A percentile compares a stretch with the other conserved stretches of the same genome.
Evolutionary conservation across 2,113 vertebrate species (phyloP).

Genomic region (Megaceryle torquata): DNA sequence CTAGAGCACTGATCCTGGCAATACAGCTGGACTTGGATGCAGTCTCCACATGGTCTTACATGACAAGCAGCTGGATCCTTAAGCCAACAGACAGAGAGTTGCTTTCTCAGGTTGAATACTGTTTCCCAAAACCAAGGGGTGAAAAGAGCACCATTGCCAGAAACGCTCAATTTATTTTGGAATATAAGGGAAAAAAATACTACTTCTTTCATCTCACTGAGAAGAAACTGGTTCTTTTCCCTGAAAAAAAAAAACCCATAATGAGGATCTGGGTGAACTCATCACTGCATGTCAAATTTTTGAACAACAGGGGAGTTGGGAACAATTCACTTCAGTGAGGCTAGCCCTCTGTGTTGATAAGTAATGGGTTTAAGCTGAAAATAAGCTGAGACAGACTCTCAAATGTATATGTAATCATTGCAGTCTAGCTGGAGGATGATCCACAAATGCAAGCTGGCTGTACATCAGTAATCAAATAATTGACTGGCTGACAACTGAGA

Average conservation of each 20-base stretch:
- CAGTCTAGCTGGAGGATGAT: background rate
- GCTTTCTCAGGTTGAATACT: slow-evolving; percentile 44
- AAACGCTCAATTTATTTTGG: background rate
- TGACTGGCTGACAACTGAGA: slow-evolving; percentile 36
- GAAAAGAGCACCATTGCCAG: background rate
- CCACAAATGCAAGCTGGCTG: slow-evolving; percentile 5
- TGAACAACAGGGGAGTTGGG: background rate
- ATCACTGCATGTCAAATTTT: background rate
- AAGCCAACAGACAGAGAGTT: slow-evolving; percentile 45
- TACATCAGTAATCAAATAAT: slow-evolving; percentile 40
- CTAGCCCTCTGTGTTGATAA: background rate
- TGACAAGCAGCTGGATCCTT: slow-evolving; percentile 72
- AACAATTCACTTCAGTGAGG: background rate
- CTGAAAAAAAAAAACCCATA: background rate
- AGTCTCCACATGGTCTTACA: slow-evolving; percentile 60
- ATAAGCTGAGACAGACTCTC: background rate
- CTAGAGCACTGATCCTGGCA: slow-evolving; percentile 68
- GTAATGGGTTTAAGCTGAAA: background rate
- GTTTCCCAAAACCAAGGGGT: slow-evolving; percentile 32
- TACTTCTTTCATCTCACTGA: background rate
- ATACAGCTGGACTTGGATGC: slow-evolving; percentile 67
- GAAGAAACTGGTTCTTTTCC: background rate
- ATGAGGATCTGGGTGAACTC: background rate
- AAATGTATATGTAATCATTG: slow-evolving; percentile 6
- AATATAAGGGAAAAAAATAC: background rate